Percentiles rank a stretch among this genome's conserved stretches.
These are phyloP conservation scores for Oxycera nigricornis DNA, from an alignment of 2,888 invertebrate genomes.

Conservation along the genomic window DNA sequence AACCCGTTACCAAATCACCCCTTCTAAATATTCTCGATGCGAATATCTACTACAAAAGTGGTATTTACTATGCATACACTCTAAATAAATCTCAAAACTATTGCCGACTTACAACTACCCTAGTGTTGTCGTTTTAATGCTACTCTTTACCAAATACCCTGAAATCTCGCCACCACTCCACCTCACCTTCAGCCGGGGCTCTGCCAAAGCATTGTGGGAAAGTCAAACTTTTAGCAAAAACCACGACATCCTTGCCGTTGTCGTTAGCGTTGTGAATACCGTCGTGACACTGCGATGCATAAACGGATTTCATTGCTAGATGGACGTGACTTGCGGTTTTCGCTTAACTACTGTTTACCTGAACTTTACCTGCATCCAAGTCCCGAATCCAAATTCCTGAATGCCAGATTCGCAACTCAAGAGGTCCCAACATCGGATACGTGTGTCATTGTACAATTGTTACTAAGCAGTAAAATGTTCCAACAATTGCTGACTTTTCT, in stretches of 20 bases:
- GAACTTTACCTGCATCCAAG: conserved; percentile 38
- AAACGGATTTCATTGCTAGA: conserved; percentile 43
- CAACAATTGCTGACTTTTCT: conserved; percentile 21
- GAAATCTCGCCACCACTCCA: neutral
- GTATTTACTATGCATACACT: neutral
- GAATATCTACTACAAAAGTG: neutral
- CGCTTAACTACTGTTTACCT: conserved; percentile 44
- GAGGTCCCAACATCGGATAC: conserved; percentile 25
- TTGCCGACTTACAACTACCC: conserved; percentile 29
- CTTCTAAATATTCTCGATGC: neutral
- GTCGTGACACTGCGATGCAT: conserved; percentile 38
- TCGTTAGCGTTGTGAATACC: conserved; percentile 16
- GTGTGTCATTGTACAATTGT: conserved; percentile 42
- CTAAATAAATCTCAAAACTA: conserved; percentile 30
- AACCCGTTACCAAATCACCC: neutral
- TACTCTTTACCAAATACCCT: neutral
- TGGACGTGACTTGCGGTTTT: conserved; percentile 46
- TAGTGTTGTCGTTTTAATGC: neutral
- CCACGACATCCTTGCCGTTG: conserved; percentile 34
- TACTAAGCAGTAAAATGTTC: conserved; percentile 41
- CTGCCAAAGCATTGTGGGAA: neutral
- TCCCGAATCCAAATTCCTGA: conserved; percentile 6
- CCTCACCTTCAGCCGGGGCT: neutral
- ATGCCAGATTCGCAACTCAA: neutral
- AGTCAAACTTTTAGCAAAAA: conserved; percentile 26